Evolutionary conservation across 2,113 vertebrate species (phyloP), one percentile per base, ranked within the genome.

Genomic region (Corythoichthys haematopterus): DNA sequence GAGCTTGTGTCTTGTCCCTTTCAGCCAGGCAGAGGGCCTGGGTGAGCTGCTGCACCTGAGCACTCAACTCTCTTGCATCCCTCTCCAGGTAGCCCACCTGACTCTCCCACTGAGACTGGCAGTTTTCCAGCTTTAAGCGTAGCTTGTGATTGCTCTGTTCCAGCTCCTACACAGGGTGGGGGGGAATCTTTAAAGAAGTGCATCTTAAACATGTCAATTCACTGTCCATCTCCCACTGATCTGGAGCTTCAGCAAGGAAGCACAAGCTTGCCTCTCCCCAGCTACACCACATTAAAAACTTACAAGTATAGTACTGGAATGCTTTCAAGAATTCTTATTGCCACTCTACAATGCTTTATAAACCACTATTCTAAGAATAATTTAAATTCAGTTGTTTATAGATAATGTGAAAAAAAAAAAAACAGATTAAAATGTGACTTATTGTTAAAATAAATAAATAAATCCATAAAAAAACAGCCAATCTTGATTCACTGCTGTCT

Each of bases 61-160:
- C 16, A 13, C 77, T 86, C 79, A 92, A 84, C 20, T 90, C 89
- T 80, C 72, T 86, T 46, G 68, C 71, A 66, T 93, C 92, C 62
- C 77, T 72, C 86, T 93, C 91, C 87, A 93, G 83, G 57, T 93
- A 90, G 0, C 65, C 71, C 82, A 90, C 91, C 81, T 92, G 92
- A 77, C 87, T 89, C 86, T 90, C 85, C 90, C 89, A 90, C 85
- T 88, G 82, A 59, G 80, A 85, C 80, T 80, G 84, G 64, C 80
- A 81, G 75, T 78, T 71, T 67, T 90, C 86, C 76, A 93, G 85
- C 81, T 90, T 92, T 69, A 89, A 33, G 70, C 77, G 85, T 72
- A 92, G 79, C 37, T 88, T 85, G 72, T 93, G 85, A 46, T 82
- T 82, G 59, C 78, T 77, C 88, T 93, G 92, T 84, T 93, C 87